Base-by-base conservation (phyloP, 2,113 vertebrate species). In the Scomber colias region DNA sequence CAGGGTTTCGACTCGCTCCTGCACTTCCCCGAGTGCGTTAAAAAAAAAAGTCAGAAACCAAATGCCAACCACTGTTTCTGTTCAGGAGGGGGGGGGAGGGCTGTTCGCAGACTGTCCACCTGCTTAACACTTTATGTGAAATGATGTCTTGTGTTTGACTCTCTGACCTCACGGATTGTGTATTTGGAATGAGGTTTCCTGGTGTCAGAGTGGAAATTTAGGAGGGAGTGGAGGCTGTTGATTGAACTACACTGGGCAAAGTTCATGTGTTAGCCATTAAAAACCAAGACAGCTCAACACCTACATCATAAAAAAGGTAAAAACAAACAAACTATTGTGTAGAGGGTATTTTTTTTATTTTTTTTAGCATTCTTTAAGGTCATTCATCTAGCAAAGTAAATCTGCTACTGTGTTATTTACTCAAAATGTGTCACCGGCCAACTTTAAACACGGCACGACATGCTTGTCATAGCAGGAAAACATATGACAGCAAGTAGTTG, bases 1-100 rank as follows among this genome's bases (percentile, higher is more conserved):
- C 89, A 91, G 92, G 86, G 79, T 77, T 91, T 93, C 79, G 85
- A 83, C 89, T 93, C 45, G 40, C 85, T 87, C 77, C 82, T 81
- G 55, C 81, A 84, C 86, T 90, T 89, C 85, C 83, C 83, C 14
- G 56, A 81, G 79, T 71, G 65, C 79, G 75, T 86, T 89, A 70
- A 92, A 75, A 83, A 81, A 91, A 27, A 27, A 27, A 91, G 87
- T 91, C 87, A 83, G 69, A 82, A 71, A 80, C 60, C 70, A 78
- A 79, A 90, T 76, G 84, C 79, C 81, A 59, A 50, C 62, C 57
- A 11, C 60, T 30, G 62, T 51, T 54, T 21, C 24, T 27, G 24
- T 27, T 27, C 24, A 27, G 24, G 24, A 3, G 3, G 24, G 24
- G 24, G 24, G 24, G 24, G 35, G 70, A n/a, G 30, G 63, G 67